Conservation (phyloP, 2,888 invertebrate genomes). For the Crematogaster levior region DNA sequence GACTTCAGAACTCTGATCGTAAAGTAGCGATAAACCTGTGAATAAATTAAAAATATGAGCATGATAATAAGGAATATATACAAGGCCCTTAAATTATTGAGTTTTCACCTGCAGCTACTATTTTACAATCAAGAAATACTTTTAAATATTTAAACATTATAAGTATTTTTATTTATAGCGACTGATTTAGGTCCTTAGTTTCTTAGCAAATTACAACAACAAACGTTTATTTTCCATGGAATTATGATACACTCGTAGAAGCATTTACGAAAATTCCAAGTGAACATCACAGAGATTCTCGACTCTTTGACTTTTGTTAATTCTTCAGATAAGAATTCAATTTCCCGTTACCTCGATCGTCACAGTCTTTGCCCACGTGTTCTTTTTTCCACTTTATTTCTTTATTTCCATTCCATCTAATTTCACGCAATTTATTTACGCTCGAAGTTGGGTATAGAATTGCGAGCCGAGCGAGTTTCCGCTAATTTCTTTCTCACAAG, state of each 20-base stretch:
- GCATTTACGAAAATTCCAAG: neutral
- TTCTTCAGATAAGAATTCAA: slow-evolving; percentile 21
- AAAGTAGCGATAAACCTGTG: neutral
- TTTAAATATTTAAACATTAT: neutral
- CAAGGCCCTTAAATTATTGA: neutral
- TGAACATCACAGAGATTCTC: slow-evolving; percentile 16
- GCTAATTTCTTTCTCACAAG: slow-evolving; percentile 77
- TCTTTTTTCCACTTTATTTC: neutral
- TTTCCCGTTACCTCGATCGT: neutral
- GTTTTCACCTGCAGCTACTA: neutral
- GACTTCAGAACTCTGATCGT: neutral
- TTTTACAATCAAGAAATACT: neutral
- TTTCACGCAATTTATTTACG: slow-evolving; percentile 38
- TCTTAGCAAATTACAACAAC: too few species aligned
- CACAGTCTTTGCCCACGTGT: neutral
- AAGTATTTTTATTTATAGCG: neutral
- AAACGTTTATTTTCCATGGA: neutral
- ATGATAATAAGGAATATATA: neutral
- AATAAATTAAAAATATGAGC: neutral
- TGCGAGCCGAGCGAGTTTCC: slow-evolving; percentile 63
- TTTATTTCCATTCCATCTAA: slow-evolving; percentile 40
- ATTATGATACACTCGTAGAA: neutral
- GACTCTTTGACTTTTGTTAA: neutral
- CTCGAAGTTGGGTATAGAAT: slow-evolving; percentile 50
- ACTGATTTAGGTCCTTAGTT: neutral